Evolutionary conservation across 2,113 vertebrate species (phyloP), one percentile per base, ranked within the genome.

Genomic region (Oreocharis arfaki): DNA sequence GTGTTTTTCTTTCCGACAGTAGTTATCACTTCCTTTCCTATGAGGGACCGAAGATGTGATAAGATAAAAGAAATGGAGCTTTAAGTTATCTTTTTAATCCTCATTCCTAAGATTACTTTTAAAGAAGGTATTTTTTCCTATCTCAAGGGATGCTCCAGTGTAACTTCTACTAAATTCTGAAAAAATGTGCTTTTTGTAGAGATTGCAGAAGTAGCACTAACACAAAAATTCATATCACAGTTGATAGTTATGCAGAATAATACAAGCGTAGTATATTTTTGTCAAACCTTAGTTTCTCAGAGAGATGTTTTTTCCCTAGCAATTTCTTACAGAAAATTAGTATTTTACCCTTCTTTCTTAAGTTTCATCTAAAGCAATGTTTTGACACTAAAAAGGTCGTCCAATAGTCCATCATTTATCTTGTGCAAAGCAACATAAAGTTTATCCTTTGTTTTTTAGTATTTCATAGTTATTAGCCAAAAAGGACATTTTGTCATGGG

Each of bases 51-150:
- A 89, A 97, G 97, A 97, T 97, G 59, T 69, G 96, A 97, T 98
- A 97, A 98, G 97, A 98, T 97, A 97, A 97, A 98, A 97, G 96
- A 98, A 98, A 98, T 97, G 96, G 96, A 97, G 88, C 97, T 97
- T 96, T 92, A 87, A 87, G 78, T 97, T 98, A 98, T 98, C 98
- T 97, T 97, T 97, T 89, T 97, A 98, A 98, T 98, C 98, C 98
- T 95, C 50, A 46, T 97, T 96, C 96, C 97, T 96, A 80, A 95
- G 97, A 98, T 98, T 97, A 97, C 89, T 98, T 98, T 95, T 96
- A 98, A 97, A 96, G 95, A 95, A 95, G 89, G 74, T 82, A 74
- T 96, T 97, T 97, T 94, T 94, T 94, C 81, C 95, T 97, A 96
- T 98, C 97, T 97, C 96, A 81, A 77, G 85, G 95, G 89, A 97